Conservation (phyloP, 2,888 invertebrate genomes). For the Orchesella flavescens region DNA sequence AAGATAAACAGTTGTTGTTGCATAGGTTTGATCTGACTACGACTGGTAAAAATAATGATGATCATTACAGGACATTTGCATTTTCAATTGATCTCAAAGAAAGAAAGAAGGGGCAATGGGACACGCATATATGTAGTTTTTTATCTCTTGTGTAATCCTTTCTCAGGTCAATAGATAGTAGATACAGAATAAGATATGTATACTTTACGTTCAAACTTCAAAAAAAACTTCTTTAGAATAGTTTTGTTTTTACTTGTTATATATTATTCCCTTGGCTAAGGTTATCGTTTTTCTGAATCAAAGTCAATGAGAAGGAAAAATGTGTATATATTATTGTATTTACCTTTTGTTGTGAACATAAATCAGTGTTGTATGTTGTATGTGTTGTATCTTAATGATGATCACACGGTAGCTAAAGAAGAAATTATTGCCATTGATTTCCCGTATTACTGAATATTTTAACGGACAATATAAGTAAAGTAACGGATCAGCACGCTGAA, state of each 20-base stretch:
- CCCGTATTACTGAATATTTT: slow-evolving; percentile 40
- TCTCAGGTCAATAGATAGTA: slow-evolving; percentile 15
- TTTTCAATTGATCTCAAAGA: slow-evolving; percentile 1
- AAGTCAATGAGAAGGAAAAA: no score
- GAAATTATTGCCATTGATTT: slow-evolving; percentile 19
- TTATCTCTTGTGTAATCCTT: slow-evolving; percentile 10
- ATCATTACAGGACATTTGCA: neutral
- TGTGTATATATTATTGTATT: no score
- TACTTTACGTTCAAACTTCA: no score
- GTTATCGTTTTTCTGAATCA: no score
- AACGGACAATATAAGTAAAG: slow-evolving; percentile 25
- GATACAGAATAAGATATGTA: no score
- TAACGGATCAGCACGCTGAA: slow-evolving; percentile 33
- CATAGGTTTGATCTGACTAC: no score
- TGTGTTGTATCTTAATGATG: neutral
- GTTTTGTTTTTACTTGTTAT: no score
- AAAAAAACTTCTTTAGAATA: no score
- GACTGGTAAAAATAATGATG: slow-evolving; percentile 9
- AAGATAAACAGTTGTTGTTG: no score
- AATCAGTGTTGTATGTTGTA: no score
- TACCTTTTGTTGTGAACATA: no score
- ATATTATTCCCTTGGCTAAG: no score
- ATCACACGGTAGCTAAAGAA: neutral
- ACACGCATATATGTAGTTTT: slow-evolving; percentile 12
- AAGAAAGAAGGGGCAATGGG: slow-evolving; percentile 24